Percentiles rank a stretch among this genome's conserved stretches.
Evolutionary conservation across 2,888 invertebrate species (phyloP).

Genomic region (Drosophila planitibia): DNA sequence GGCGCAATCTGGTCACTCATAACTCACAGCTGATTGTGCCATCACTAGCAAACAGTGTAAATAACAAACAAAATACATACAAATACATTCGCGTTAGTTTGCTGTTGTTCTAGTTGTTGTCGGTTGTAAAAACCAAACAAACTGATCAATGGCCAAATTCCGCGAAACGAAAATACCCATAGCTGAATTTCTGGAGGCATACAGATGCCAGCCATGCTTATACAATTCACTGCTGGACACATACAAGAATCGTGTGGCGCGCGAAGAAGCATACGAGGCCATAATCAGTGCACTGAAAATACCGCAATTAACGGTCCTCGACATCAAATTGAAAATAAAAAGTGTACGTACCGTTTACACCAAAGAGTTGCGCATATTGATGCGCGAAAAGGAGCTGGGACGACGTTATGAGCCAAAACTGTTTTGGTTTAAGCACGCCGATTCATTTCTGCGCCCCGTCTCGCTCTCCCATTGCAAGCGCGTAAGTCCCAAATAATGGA

Average conservation of each 20-base stretch:
- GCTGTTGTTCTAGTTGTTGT: conserved; percentile 20
- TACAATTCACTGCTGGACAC: conserved; percentile 78
- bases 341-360: conserved; percentile 84
- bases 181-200: conserved; percentile 79
- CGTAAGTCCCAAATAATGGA: conserved; percentile 38
- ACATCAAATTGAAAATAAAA: conserved; percentile 84
- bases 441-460: conserved; percentile 76
- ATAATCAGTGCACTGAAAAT: conserved; percentile 80
- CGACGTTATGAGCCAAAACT: conserved; percentile 75
- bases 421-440: conserved; percentile 81
- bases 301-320: conserved; percentile 73
- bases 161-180: conserved; percentile 79
- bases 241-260: conserved; percentile 80
- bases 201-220: conserved; percentile 80
- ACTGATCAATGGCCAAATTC: conserved; percentile 69
- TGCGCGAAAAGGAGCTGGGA: conserved; percentile 68
- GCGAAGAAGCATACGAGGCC: conserved; percentile 77
- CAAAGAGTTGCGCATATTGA: conserved; percentile 79
- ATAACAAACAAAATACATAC: conserved; percentile 14
- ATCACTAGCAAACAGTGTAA: conserved; percentile 41
- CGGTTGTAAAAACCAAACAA: conserved; percentile 11
- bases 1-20: background rate
- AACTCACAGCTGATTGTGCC: conserved; percentile 27
- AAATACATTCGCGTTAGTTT: conserved; percentile 14
- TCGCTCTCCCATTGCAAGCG: conserved; percentile 70